phyloP scores from a whole-genome alignment of 2,113 vertebrate species.

The Hemibagrus wyckioides region DNA sequence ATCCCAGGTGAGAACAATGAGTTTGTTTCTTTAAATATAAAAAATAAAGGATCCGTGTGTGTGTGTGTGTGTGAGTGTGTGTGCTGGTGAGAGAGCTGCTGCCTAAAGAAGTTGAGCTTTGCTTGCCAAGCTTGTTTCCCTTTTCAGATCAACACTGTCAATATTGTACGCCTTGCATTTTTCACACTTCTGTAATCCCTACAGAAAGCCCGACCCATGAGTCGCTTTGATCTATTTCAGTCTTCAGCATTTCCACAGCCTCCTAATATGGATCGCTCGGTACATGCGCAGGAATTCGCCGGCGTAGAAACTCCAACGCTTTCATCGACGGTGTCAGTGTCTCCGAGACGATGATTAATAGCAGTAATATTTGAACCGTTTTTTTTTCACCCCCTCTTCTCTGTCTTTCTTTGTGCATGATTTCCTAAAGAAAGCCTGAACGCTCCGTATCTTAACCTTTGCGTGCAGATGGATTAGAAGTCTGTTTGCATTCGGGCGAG shows the following conservation, averaged over 20 bases:
- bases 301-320: constrained; percentile 45
- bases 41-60: neutral
- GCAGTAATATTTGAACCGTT: constrained; percentile 47
- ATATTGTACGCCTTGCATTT: constrained; percentile 62
- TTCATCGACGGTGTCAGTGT: constrained; percentile 51
- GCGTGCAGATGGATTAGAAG: constrained; percentile 37
- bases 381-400: neutral
- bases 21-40: constrained; percentile 1
- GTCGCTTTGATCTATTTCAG: constrained; percentile 62
- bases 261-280: constrained; percentile 39
- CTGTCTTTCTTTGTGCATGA: neutral
- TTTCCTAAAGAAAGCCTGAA: constrained; percentile 39
- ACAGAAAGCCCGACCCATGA: constrained; percentile 56
- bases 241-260: constrained; percentile 58
- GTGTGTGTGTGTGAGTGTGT: constrained; percentile 22
- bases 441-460: constrained; percentile 50
- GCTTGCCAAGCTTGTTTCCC: constrained; percentile 35
- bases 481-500: constrained; percentile 47
- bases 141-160: constrained; percentile 62
- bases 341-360: constrained; percentile 60
- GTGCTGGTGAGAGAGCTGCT: neutral
- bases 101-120: constrained; percentile 5
- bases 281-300: constrained; percentile 56
- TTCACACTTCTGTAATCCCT: constrained; percentile 61
- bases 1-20: neutral